Evolutionary conservation across 2,888 invertebrate species (phyloP), one percentile per base, ranked within the genome.

Genomic region (Charanyca ferruginea): DNA sequence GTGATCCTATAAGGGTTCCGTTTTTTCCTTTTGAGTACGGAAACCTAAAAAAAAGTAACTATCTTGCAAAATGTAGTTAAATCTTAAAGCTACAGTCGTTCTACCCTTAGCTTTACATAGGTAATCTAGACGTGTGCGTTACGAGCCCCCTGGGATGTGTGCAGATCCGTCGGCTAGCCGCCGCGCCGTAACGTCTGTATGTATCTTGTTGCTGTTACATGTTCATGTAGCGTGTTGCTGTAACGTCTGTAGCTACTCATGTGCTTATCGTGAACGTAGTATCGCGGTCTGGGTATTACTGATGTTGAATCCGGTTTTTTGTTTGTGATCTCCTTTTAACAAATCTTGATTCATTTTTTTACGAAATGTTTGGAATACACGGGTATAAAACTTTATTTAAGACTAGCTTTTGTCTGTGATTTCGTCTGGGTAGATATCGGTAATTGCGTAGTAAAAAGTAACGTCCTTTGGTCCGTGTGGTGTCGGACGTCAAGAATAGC

Each of bases 41-140:
- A n/a, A n/a, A n/a, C n/a, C n/a, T n/a, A n/a, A n/a, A n/a, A n/a
- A n/a, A n/a, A n/a, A n/a, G n/a, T n/a, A n/a, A n/a, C n/a, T n/a
- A n/a, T n/a, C n/a, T n/a, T n/a, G n/a, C 16, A 44, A 28, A 47
- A 47, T 25, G 55, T 63, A 73, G 20, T n/a, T 22, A 28, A 20
- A 16, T 32, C 9, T 32, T 9, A 38, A 70, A 35, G 13, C 25
- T n/a, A 23, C 20, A 16, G n/a, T 25, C 11, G 73, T 78, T n/a
- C 64, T 72, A 76, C 59, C 3, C 28, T 52, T 48, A 63, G 68
- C 83, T 67, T 82, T 75, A 78, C 76, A 18, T 62, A 70, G 81
- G 82, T 86, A 85, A 87, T 87, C 85, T 83, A 83, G 83, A 81
- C 81, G 79, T 80, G 79, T 80, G 66, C 70, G 73, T 77, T 77